Evolutionary conservation across 1,140 invertebrate species (phyloP).

Genomic region (Drosophila sp.): DNA sequence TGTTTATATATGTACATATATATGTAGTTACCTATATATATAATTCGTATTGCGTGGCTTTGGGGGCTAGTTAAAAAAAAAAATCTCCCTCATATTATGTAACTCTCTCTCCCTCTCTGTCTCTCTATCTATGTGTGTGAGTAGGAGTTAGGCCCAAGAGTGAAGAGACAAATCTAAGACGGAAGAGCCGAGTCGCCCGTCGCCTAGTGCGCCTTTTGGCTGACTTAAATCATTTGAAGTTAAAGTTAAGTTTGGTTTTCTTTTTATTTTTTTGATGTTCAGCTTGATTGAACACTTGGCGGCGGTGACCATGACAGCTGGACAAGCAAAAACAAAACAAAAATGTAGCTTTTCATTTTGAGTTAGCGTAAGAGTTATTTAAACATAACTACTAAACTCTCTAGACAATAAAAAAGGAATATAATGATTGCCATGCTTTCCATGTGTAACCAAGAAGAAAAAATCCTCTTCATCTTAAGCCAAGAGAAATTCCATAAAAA

Average conservation of each 20-base stretch:
- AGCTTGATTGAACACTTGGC: conserved; percentile 47
- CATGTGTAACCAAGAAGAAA: too few species aligned
- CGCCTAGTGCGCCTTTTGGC: conserved; percentile 30
- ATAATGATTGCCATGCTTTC: too few species aligned
- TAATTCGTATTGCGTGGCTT: conserved; percentile 48
- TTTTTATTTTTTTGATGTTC: neutral
- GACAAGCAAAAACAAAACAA: neutral
- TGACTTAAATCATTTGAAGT: conserved; percentile 39
- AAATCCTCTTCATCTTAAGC: too few species aligned
- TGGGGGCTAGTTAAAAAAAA: conserved; percentile 30
- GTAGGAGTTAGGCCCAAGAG: neutral
- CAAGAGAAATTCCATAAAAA: too few species aligned
- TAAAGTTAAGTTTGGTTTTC: neutral
- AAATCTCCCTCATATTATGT: conserved; percentile 40
- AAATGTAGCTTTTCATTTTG: neutral
- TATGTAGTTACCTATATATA: conserved; percentile 15
- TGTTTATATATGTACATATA: conserved; percentile 24
- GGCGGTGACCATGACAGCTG: conserved; percentile 57
- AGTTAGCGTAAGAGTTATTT: neutral
- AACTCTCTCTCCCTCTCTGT: conserved; percentile 13
- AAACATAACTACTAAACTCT: neutral
- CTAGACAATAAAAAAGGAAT: neutral
- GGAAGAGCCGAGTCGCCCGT: conserved; percentile 55
- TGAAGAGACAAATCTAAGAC: conserved; percentile 54
- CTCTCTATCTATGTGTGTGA: conserved; percentile 1